Evolutionary conservation across 2,113 vertebrate species (phyloP).

Genomic region (Pseudorectes ferrugineus): DNA sequence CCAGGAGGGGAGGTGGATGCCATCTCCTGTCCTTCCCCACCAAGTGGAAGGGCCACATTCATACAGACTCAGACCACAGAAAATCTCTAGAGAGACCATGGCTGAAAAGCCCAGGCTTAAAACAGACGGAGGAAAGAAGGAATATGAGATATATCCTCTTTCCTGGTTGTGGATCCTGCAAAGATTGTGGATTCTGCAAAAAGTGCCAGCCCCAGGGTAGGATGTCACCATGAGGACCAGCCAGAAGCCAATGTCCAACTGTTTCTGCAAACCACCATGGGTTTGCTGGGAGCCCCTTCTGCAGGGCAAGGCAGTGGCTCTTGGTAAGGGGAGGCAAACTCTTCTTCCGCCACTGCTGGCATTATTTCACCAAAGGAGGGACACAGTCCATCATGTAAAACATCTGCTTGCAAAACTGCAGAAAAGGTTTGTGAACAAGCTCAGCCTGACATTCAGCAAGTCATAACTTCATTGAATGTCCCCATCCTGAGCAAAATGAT

Average conservation of each 20-base stretch:
- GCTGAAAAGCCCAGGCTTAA: background rate
- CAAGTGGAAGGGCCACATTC: background rate
- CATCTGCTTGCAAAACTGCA: background rate
- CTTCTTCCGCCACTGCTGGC: background rate
- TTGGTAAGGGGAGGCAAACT: background rate
- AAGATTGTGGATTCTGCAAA: background rate
- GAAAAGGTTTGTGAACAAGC: background rate
- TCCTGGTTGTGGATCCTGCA: background rate
- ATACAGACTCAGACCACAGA: background rate
- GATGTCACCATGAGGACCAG: background rate
- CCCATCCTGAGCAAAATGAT: background rate
- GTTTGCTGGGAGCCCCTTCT: background rate
- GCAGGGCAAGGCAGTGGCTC: background rate
- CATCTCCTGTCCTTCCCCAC: background rate
- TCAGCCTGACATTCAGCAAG: background rate
- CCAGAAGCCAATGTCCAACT: background rate
- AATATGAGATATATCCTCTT: background rate
- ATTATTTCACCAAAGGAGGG: background rate
- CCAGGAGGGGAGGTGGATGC: background rate
- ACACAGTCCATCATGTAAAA: background rate
- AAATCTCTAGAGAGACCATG: accelerated
- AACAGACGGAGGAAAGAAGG: background rate
- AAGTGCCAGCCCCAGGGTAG: accelerated
- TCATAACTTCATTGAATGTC: background rate
- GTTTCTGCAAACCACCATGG: background rate